Conservation (phyloP, 1,140 invertebrate genomes). For the Vanessa tameamea region DNA sequence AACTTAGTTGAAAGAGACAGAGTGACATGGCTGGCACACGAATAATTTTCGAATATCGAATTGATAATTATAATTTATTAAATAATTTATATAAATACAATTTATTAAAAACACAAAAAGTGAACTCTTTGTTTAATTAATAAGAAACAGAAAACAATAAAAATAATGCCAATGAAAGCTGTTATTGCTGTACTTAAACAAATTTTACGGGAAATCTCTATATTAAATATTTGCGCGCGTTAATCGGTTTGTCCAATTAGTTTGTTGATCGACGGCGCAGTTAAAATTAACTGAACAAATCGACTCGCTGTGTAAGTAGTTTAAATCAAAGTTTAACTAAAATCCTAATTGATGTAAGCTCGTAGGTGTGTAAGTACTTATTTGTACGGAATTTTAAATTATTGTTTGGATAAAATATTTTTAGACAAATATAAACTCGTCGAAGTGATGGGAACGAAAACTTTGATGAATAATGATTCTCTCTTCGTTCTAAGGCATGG, state of each 20-base stretch:
- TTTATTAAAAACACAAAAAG: no score
- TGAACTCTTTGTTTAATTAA: no score
- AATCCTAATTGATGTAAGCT: conserved; percentile 8
- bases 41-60: no score
- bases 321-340: background rate
- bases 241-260: conserved; percentile 18
- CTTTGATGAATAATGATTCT: background rate
- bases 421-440: background rate
- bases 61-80: no score
- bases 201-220: background rate
- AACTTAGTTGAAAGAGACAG: no score
- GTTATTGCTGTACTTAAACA: background rate
- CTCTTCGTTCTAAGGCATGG: no score
- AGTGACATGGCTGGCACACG: no score
- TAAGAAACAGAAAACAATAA: background rate
- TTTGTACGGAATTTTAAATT: background rate
- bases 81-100: no score
- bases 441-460: background rate
- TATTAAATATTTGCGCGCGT: conserved; percentile 9
- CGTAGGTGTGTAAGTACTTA: background rate
- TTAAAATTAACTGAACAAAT: conserved; percentile 14
- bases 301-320: background rate
- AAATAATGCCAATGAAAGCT: background rate
- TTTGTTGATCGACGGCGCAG: conserved; percentile 15
- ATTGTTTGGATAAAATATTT: conserved; percentile 1